A percentile compares a stretch with the other conserved stretches of the same genome.
phyloP scores from a whole-genome alignment of 2,113 vertebrate genomes.

The Typhlomys cinereus region DNA sequence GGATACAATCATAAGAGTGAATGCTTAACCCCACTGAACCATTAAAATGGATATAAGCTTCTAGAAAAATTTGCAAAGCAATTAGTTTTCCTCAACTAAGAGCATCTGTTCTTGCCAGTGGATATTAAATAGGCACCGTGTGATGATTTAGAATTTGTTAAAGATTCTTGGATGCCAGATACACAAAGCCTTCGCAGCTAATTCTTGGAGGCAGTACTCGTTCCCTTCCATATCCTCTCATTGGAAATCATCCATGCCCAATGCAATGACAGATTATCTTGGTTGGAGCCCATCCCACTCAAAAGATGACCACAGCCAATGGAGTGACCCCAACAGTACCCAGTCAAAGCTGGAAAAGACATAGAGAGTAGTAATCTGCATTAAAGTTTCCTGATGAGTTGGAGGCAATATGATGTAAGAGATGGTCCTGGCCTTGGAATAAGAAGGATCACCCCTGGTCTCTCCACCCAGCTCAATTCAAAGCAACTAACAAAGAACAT shows the following conservation, averaged over 20 bases:
- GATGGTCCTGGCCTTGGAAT: neutral
- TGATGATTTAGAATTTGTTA: constrained; percentile 63
- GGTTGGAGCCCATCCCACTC: neutral
- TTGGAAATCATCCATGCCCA: constrained; percentile 42
- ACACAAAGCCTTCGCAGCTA: constrained; percentile 41
- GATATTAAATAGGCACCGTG: constrained; percentile 62
- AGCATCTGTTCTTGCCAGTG: constrained; percentile 71
- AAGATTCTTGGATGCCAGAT: constrained; percentile 54
- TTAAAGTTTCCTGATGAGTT: neutral
- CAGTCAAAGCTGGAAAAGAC: neutral
- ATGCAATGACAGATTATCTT: constrained; percentile 7
- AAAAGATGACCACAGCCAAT: neutral
- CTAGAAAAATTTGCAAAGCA: constrained; percentile 66
- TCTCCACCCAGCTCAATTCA: neutral
- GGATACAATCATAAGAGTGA: constrained; percentile 5
- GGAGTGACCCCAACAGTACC: neutral
- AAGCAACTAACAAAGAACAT: neutral
- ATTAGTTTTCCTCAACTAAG: constrained; percentile 74
- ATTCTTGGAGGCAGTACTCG: constrained; percentile 21
- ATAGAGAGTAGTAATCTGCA: neutral
- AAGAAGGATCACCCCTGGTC: neutral
- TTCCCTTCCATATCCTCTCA: constrained; percentile 19
- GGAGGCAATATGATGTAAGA: neutral
- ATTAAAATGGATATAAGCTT: constrained; percentile 61
- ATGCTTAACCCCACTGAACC: constrained; percentile 41